These are phyloP conservation scores for Ostrea denselamellosa DNA, from an alignment of 1,140 invertebrate species.

Conservation along the genomic window DNA sequence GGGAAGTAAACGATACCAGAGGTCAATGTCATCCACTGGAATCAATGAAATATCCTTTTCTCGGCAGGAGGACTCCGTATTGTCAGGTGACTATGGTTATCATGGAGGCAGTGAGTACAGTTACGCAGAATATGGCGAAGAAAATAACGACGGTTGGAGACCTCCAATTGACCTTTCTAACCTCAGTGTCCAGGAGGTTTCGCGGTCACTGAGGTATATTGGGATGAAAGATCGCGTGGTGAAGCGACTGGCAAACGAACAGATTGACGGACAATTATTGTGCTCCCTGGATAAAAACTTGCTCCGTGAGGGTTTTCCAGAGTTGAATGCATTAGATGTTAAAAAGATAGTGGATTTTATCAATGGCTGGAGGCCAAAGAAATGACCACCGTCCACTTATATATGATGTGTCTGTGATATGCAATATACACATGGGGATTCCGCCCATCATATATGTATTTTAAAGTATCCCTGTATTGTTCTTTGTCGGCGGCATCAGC, in stretches of 20 bases:
- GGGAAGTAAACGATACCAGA: constrained; percentile 57
- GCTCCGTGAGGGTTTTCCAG: constrained; percentile 75
- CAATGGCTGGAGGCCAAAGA: constrained; percentile 75
- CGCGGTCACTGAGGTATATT: constrained; percentile 73
- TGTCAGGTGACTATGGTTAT: constrained; percentile 73
- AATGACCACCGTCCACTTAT: constrained; percentile 47
- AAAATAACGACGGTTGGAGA: constrained; percentile 67
- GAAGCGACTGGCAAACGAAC: constrained; percentile 73
- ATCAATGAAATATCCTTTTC: constrained; percentile 64
- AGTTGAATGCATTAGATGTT: constrained; percentile 74
- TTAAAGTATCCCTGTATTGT: not conserved
- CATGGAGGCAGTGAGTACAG: constrained; percentile 74
- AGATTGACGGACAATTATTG: constrained; percentile 75
- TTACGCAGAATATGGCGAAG: constrained; percentile 65
- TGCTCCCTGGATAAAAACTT: constrained; percentile 71
- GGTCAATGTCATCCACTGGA: constrained; percentile 61
- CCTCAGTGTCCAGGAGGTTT: constrained; percentile 72
- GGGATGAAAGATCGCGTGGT: constrained; percentile 76
- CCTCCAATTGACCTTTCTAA: constrained; percentile 69
- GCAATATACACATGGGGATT: not conserved
- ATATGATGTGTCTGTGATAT: not conserved
- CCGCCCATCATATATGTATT: not conserved
- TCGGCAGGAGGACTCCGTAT: constrained; percentile 71
- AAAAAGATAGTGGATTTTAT: constrained; percentile 77
- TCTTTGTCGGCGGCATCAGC: not conserved